Percentiles rank a stretch among this genome's conserved stretches.
phyloP scores from a whole-genome alignment of 2,888 invertebrate genomes.

The Hoplodrina ambigua region DNA sequence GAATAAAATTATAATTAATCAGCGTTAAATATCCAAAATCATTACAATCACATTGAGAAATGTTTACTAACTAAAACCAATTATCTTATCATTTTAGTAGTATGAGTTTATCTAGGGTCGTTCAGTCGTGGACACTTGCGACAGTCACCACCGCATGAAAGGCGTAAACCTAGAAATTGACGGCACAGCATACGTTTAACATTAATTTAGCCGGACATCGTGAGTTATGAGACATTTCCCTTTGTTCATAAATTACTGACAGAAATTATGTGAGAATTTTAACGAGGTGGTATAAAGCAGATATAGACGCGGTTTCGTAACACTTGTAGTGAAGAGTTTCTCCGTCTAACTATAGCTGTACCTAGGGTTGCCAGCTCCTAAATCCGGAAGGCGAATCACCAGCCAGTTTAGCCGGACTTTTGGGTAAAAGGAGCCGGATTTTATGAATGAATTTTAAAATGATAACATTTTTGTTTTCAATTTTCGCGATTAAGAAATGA shows the following conservation, averaged over 20 bases:
- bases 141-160: neutral
- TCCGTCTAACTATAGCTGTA: constrained; percentile 8
- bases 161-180: constrained; percentile 30
- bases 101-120: constrained; percentile 31
- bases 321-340: constrained; percentile 41
- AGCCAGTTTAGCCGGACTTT: too few species aligned
- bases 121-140: neutral
- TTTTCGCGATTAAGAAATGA: too few species aligned
- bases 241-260: constrained; percentile 51
- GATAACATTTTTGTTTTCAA: too few species aligned
- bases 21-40: too few species aligned
- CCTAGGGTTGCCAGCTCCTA: too few species aligned
- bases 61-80: too few species aligned
- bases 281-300: constrained; percentile 47
- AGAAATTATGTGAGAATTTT: constrained; percentile 52
- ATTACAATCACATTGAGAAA: too few species aligned
- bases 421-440: too few species aligned
- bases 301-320: constrained; percentile 51
- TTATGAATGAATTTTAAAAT: too few species aligned
- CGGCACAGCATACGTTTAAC: constrained; percentile 19
- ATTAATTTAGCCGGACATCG: constrained; percentile 34
- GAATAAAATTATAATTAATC: too few species aligned
- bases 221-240: constrained; percentile 45
- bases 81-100: neutral
- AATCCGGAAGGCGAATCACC: too few species aligned